phyloP scores from a whole-genome alignment of 2,797 vertebrate genomes.

The Streptopelia turtur region DNA sequence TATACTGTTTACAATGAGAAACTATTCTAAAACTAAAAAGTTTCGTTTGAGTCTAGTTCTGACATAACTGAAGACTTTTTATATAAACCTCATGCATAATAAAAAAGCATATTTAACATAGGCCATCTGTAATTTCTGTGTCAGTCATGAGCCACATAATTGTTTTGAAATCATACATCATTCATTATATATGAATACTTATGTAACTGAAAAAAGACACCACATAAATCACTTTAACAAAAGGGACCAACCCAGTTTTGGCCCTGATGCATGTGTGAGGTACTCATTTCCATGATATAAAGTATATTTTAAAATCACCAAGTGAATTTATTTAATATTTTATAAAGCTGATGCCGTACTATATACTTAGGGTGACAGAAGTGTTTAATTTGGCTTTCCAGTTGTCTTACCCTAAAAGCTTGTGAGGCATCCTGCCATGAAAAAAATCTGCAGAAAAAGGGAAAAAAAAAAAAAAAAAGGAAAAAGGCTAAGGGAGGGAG shows the following conservation, averaged over 20 bases:
- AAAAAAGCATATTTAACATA: background rate
- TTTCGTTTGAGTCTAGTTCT: background rate
- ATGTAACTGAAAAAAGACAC: background rate
- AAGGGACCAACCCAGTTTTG: background rate
- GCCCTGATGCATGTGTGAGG: background rate
- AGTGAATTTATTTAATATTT: background rate
- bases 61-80: background rate
- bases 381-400: background rate
- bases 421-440: background rate
- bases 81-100: background rate
- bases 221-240: background rate
- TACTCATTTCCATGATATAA: background rate
- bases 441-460: background rate
- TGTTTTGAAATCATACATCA: conserved; percentile 30
- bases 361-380: background rate
- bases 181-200: conserved; percentile 28
- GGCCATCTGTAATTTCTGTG: conserved; percentile 27
- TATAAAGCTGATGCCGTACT: background rate
- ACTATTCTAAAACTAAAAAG: background rate
- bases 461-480: background rate
- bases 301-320: background rate
- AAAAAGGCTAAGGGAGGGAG: background rate
- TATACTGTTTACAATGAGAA: background rate
- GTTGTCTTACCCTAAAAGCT: background rate
- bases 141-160: background rate